These are phyloP conservation scores for Calephelis virginiensis DNA, from an alignment of 1,140 invertebrate genomes.

Conservation along the genomic window DNA sequence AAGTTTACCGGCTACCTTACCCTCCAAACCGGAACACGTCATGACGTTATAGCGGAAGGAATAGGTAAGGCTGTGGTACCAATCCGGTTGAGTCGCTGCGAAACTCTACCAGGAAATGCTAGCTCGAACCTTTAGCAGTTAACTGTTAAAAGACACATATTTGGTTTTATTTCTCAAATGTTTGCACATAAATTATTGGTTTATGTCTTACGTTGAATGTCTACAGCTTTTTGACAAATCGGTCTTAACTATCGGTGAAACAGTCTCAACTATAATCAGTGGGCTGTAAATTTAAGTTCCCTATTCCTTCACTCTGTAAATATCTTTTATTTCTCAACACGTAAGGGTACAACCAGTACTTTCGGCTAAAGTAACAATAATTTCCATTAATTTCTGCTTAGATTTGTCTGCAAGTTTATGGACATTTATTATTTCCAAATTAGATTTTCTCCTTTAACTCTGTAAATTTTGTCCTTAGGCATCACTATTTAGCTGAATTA, in stretches of 20 bases:
- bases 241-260: background rate
- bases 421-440: slow-evolving; percentile 19
- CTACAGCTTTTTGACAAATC: background rate
- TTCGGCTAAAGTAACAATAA: background rate
- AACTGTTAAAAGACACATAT: slow-evolving; percentile 6
- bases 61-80: too few species aligned
- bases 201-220: too few species aligned
- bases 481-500: background rate
- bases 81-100: too few species aligned
- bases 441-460: background rate
- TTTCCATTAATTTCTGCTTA: background rate
- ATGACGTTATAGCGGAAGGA: too few species aligned
- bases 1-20: too few species aligned
- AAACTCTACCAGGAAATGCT: too few species aligned
- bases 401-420: slow-evolving; percentile 8
- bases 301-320: slow-evolving; percentile 8
- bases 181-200: too few species aligned
- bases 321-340: background rate
- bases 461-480: slow-evolving; percentile 4
- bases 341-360: background rate
- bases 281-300: background rate
- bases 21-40: too few species aligned
- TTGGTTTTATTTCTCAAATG: background rate
- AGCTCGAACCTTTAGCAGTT: background rate
- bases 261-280: background rate